Conservation (phyloP, 2,888 invertebrate genomes). For the Matsumyia berberina region DNA sequence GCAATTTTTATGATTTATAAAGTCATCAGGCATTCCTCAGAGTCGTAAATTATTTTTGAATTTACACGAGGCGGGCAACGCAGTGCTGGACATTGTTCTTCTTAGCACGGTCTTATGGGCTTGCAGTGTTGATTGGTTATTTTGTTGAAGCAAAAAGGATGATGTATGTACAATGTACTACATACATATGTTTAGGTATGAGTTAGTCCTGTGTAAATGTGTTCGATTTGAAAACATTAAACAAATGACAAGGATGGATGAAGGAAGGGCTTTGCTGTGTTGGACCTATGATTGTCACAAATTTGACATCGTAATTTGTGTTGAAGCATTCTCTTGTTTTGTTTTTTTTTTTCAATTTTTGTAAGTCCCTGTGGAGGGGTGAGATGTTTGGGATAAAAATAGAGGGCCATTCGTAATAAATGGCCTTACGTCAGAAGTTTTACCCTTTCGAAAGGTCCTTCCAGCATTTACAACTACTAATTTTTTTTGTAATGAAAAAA, state of each 20-base stretch:
- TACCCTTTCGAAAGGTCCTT: too few species aligned
- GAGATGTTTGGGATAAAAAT: too few species aligned
- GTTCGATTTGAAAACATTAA: conserved; percentile 24
- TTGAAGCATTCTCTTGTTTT: too few species aligned
- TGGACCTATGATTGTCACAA: background rate
- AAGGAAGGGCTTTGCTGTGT: background rate
- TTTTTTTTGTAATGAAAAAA: too few species aligned
- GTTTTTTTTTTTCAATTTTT: too few species aligned
- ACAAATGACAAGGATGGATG: conserved; percentile 9
- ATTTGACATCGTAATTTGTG: conserved; percentile 5
- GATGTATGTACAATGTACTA: too few species aligned
- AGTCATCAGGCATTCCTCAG: conserved; percentile 71
- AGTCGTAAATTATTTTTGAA: conserved; percentile 74
- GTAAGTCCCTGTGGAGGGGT: too few species aligned
- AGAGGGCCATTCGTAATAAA: too few species aligned
- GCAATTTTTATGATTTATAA: conserved; percentile 74
- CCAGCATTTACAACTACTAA: too few species aligned
- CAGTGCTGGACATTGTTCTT: background rate
- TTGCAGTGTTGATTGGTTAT: conserved; percentile 37
- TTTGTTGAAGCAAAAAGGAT: conserved; percentile 19
- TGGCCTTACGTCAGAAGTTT: too few species aligned
- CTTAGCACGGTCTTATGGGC: background rate
- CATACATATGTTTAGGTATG: too few species aligned
- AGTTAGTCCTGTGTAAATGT: conserved; percentile 25
- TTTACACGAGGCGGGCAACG: conserved; percentile 45